Evolutionary conservation across 2,113 vertebrate species (phyloP), one percentile per base, ranked within the genome.

Genomic region (Hylia prasina): DNA sequence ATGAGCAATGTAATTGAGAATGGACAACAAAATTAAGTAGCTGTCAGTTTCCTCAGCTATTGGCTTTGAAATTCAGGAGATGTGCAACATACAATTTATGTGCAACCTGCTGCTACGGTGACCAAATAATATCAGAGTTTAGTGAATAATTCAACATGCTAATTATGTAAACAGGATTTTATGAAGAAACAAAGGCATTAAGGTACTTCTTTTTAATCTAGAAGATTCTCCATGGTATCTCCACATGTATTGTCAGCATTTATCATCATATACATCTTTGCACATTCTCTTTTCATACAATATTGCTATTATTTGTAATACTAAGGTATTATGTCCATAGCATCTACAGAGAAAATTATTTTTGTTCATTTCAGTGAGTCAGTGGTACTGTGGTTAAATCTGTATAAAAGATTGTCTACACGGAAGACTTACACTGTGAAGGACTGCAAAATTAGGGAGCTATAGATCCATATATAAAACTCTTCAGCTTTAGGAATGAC

Each of bases 1-100:
- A 89, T 42, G n/a, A 85, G 10, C 17, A 58, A 33, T 23, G 39
- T 68, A 89, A 93, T 77, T 86, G 58, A 94, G 81, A 93, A 82
- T 15, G 50, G 89, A 78, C 78, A 93, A 76, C 42, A 91, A 91
- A 94, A 96, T 92, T 82, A 93, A 80, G 54, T 80, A 86, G 31
- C 71, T 95, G 60, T 75, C 88, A 31, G 37, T 69, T 93, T 93
- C 39, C 51, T 91, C 63, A 54, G 22, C 28, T 92, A 45, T 75
- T 69, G 37, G 50, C 45, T 93, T 91, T 85, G 33, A 72, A 90
- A 90, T 85, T 54, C 45, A 54, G 42, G 39, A 89, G 9, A 76
- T 42, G 33, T 33, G 14, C 25, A 80, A 27, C 10, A 81, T 71
- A 20, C 53, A 83, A 90, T 90, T 88, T 80, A 73, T 33, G 17